Percentiles rank a stretch among this genome's conserved stretches.
phyloP scores from a whole-genome alignment of 2,797 vertebrate species.

The Chlorospingus semifuscus region DNA sequence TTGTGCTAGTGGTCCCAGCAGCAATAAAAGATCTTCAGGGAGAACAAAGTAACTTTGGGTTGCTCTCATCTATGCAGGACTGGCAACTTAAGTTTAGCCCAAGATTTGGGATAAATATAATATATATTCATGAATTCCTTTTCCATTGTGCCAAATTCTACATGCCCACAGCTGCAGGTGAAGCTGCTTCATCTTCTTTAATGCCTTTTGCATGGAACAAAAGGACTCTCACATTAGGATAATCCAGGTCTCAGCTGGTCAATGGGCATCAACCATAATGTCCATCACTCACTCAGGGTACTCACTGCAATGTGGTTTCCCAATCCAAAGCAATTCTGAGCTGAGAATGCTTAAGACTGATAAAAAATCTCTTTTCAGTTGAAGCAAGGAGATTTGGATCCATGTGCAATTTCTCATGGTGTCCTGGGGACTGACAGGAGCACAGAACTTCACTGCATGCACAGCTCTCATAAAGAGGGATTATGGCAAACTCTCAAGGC shows the following conservation, averaged over 20 bases:
- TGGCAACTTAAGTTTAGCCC: neutral
- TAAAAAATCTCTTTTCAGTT: neutral
- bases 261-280: neutral
- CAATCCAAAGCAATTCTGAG: neutral
- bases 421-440: slow-evolving; percentile 53
- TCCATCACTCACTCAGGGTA: neutral
- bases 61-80: neutral
- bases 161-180: neutral
- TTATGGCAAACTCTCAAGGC: neutral
- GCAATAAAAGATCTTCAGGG: neutral
- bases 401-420: slow-evolving; percentile 74
- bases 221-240: neutral
- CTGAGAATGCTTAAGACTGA: neutral
- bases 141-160: neutral
- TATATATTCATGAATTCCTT: accelerated
- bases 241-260: neutral
- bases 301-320: neutral
- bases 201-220: neutral
- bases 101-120: neutral
- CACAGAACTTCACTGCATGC: slow-evolving; percentile 71
- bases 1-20: neutral
- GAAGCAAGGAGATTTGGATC: slow-evolving; percentile 64
- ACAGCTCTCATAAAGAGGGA: slow-evolving; percentile 79
- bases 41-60: neutral
- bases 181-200: neutral